A percentile compares a stretch with the other conserved stretches of the same genome.
Evolutionary conservation across 2,888 invertebrate genomes (phyloP).

Genomic region (Tribolium freemani): DNA sequence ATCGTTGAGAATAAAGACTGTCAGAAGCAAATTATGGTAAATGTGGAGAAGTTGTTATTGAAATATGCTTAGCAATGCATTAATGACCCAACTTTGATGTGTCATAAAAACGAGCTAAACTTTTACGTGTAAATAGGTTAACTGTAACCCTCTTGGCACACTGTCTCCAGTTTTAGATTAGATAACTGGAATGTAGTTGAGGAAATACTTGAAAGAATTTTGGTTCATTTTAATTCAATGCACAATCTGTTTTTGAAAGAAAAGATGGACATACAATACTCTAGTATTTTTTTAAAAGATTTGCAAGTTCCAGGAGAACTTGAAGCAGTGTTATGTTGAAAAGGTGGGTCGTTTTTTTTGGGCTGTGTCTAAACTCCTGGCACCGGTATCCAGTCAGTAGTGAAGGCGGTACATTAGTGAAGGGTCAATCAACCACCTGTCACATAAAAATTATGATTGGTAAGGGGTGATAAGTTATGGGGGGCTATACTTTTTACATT

Average conservation of each 20-base stretch:
- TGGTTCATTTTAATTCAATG: slow-evolving; percentile 43
- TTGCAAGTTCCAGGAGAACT: slow-evolving; percentile 48
- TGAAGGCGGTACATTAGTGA: too few relatives aligned
- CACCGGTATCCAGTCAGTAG: too few relatives aligned
- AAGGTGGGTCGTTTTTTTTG: slow-evolving; percentile 44
- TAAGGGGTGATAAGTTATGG: too few relatives aligned
- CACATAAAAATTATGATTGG: too few relatives aligned
- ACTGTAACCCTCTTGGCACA: slow-evolving; percentile 13
- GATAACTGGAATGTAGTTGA: slow-evolving; percentile 44
- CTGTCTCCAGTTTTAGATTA: slow-evolving; percentile 15
- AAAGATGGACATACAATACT: slow-evolving; percentile 47
- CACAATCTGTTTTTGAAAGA: slow-evolving; percentile 47
- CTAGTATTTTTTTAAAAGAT: slow-evolving; percentile 49
- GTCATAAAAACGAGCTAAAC: slow-evolving; percentile 46
- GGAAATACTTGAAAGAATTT: slow-evolving; percentile 41
- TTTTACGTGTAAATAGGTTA: slow-evolving; percentile 45
- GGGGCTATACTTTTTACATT: too few relatives aligned
- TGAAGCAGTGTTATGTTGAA: slow-evolving; percentile 46
- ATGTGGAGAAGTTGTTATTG: slow-evolving; percentile 8
- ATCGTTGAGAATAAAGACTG: slow-evolving; percentile 5
- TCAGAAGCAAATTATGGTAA: neutral
- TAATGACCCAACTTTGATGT: slow-evolving; percentile 46
- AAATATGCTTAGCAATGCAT: slow-evolving; percentile 49
- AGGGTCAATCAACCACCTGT: too few relatives aligned
- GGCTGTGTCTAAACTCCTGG: too few relatives aligned